phyloP scores from a whole-genome alignment of 2,113 vertebrate species.

The Trematocara zebra region DNA sequence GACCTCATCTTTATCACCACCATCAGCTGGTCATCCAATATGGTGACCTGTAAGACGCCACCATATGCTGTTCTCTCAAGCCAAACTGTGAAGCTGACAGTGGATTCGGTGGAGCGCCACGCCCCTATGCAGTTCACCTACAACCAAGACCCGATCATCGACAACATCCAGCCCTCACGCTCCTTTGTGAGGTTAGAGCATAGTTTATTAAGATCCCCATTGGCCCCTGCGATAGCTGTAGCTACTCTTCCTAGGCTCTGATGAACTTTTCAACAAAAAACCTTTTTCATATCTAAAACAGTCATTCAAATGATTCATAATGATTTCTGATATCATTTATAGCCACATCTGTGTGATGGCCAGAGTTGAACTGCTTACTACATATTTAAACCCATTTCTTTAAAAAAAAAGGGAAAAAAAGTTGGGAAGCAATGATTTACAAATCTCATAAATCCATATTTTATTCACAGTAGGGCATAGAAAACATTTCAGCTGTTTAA shows the following conservation, averaged over 20 bases:
- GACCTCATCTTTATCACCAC: background rate
- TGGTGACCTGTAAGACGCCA: conserved; percentile 85
- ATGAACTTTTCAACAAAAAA: background rate
- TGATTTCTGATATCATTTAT: background rate
- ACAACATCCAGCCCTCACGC: conserved; percentile 84
- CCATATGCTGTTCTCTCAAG: conserved; percentile 67
- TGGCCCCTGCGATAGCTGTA: background rate
- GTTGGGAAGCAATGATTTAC: background rate
- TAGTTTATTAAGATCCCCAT: background rate
- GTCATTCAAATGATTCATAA: background rate
- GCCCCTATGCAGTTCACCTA: conserved; percentile 78
- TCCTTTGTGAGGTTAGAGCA: conserved; percentile 87
- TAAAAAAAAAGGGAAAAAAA: background rate
- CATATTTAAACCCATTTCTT: background rate
- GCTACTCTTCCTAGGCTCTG: background rate
- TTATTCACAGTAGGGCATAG: background rate
- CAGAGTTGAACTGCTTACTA: background rate
- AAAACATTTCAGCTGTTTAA: background rate
- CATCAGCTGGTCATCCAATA: conserved; percentile 43
- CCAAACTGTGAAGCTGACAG: conserved; percentile 77
- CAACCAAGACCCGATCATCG: conserved; percentile 84
- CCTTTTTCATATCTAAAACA: background rate
- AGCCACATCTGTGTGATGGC: background rate
- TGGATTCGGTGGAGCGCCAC: conserved; percentile 76
- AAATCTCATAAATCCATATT: background rate